Base-by-base conservation (phyloP, 2,113 vertebrate genomes). In the Xiphophorus couchianus region DNA sequence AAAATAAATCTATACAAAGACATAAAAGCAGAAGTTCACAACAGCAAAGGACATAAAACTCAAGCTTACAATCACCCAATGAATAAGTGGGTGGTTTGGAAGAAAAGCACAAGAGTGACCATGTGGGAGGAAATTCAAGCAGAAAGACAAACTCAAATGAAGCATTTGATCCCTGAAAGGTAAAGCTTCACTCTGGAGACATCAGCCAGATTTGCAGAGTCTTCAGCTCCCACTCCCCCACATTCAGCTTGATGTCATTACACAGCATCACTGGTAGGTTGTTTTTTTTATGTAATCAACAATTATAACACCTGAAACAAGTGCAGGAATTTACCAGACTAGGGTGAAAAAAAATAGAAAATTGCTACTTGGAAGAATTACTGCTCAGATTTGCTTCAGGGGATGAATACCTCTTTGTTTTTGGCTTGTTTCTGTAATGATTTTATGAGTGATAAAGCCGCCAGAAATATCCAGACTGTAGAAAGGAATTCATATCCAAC, bases 41-140 rank as follows among this genome's bases (percentile, higher is more conserved):
- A 37, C 0, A 2, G 35, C 35, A 37, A 37, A 10, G 35, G 35
- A 37, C 10, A 37, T 37, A 2, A 37, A 37, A 37, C 35, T 37
- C 35, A 11, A 64, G 33, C 66, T 76, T 65, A 69, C 25, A 68
- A 29, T 71, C 65, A 30, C 33, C 80, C 83, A 76, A 77, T 73
- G 51, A 66, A 69, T 77, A 72, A 70, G 86, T 86, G 82, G 85
- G 90, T 51, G 62, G 82, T 73, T 62, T 71, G 61, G 79, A 76
- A 71, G 73, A 64, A 62, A 77, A 86, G 79, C 42, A 76, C 76
- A 68, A 64, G 68, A 79, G 62, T 71, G 51, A 83, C 61, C 60
- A 74, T 61, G 86, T 86, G 87, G 86, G 89, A 77, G 89, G 84
- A 90, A 89, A 87, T 74, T 78, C 66, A 80, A 80, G 54, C 69